phyloP scores from a whole-genome alignment of 2,888 invertebrate species.

The Unio delphinus region DNA sequence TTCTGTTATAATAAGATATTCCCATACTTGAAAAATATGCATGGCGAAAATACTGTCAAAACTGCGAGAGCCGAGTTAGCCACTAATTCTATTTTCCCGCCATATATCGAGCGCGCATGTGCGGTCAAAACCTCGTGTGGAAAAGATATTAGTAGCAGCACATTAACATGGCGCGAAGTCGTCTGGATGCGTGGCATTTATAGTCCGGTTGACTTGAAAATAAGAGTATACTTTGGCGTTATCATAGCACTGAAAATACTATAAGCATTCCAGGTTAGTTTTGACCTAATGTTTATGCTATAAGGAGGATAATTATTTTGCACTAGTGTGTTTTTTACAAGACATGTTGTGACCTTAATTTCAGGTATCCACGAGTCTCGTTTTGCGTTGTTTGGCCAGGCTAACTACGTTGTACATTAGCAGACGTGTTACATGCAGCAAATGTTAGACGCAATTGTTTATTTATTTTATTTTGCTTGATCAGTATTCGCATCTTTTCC shows the following conservation, averaged over 20 bases:
- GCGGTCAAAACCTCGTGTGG: constrained; percentile 23
- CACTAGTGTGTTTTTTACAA: not conserved
- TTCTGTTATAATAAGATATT: no score
- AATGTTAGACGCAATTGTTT: no score
- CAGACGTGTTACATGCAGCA: no score
- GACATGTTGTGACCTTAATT: not conserved
- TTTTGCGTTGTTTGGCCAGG: not conserved
- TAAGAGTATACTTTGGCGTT: no score
- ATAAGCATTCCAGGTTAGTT: constrained; percentile 20
- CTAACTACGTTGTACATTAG: no score
- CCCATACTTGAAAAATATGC: no score
- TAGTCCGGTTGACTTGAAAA: not conserved
- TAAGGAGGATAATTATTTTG: not conserved
- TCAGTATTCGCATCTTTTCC: no score
- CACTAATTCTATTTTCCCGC: constrained; percentile 22
- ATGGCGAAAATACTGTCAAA: no score
- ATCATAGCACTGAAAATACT: constrained; percentile 6
- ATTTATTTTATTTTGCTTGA: no score
- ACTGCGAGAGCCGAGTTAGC: no score
- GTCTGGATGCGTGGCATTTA: constrained; percentile 24
- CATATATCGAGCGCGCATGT: constrained; percentile 21
- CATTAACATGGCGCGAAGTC: constrained; percentile 44
- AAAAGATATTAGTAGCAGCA: constrained; percentile 31
- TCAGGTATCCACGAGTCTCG: not conserved
- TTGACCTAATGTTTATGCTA: not conserved